Base-by-base conservation (phyloP, 2,888 invertebrate species). In the Clostera curtula region DNA sequence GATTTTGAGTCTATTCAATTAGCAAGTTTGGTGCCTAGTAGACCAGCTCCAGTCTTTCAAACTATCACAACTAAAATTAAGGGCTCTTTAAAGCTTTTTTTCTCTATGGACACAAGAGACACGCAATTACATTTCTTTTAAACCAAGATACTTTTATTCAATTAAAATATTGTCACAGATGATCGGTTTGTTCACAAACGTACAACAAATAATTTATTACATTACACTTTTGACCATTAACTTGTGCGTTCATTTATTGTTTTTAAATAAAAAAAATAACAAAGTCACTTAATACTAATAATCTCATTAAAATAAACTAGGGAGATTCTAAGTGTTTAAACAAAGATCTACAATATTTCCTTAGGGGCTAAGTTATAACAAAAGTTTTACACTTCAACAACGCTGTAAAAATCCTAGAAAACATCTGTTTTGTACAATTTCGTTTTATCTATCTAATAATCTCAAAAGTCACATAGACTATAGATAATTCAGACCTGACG, bases 121-220 rank as follows among this genome's bases (percentile, higher is more conserved):
- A 0, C 9, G 9, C 39, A 37, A n/a, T n/a, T n/a, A n/a, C n/a
- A n/a, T n/a, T n/a, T n/a, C 26, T 25, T 50, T 55, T 47, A 50
- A 58, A 58, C 66, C 70, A 69, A 69, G 66, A 67, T 56, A 45
- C 56, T 57, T 76, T 71, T 72, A 73, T 71, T 80, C 61, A 51
- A 69, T 71, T 69, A 69, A 65, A 67, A 67, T 70, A 69, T 70
- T 62, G 68, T 66, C 69, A 69, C 69, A 67, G 70, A 52, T 68
- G 60, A 68, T 61, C 55, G 46, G 50, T 54, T 63, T 62, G 53
- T 53, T 51, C 56, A 49, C 55, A 57, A 54, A 59, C 59, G 47
- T 59, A 65, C 75, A 74, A 71, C 71, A 77, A 82, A 80, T 82
- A 80, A 80, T 77, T 80, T 82, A 80, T 68, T 76, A 73, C 63